Percentiles rank a stretch among this genome's conserved stretches.
phyloP scores from a whole-genome alignment of 2,113 vertebrate species.

The Numenius arquata region DNA sequence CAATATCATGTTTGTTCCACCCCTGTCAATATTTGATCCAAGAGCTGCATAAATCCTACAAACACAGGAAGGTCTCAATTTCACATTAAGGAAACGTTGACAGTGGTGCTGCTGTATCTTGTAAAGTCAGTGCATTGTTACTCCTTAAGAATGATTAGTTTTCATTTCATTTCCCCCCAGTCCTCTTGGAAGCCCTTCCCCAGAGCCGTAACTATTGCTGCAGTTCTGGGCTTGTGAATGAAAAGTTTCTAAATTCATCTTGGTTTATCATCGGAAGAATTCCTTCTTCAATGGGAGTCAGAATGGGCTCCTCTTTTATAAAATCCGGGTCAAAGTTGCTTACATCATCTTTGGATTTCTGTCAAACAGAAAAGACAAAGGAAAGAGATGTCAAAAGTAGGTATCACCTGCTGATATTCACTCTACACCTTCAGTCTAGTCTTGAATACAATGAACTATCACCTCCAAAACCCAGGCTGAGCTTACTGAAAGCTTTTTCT shows the following conservation, averaged over 20 bases:
- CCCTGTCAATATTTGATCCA: conserved; percentile 53
- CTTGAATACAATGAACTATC: background rate
- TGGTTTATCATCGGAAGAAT: conserved; percentile 90
- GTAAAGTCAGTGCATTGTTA: conserved; percentile 34
- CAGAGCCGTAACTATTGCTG: conserved; percentile 54
- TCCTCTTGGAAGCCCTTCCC: background rate
- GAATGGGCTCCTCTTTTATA: conserved; percentile 91
- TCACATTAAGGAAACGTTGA: conserved; percentile 47
- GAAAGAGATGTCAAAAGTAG: background rate
- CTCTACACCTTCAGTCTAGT: background rate
- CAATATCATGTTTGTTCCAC: background rate
- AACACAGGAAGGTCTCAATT: conserved; percentile 43
- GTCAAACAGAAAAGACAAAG: conserved; percentile 52
- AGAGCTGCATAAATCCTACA: conserved; percentile 30
- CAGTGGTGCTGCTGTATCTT: conserved; percentile 9
- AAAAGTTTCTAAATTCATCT: conserved; percentile 95
- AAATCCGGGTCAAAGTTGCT: conserved; percentile 99
- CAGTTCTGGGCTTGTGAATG: conserved; percentile 86
- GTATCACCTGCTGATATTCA: background rate
- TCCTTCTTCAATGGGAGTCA: conserved; percentile 92
- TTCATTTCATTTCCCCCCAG: background rate
- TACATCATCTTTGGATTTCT: conserved; percentile 96
- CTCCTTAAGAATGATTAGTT: conserved; percentile 22
- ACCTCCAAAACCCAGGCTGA: background rate
- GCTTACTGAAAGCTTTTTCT: background rate